Percentiles rank a stretch among this genome's conserved stretches.
Conservation (phyloP, 2,888 invertebrate genomes). For the Carterocephalus palaemon region DNA sequence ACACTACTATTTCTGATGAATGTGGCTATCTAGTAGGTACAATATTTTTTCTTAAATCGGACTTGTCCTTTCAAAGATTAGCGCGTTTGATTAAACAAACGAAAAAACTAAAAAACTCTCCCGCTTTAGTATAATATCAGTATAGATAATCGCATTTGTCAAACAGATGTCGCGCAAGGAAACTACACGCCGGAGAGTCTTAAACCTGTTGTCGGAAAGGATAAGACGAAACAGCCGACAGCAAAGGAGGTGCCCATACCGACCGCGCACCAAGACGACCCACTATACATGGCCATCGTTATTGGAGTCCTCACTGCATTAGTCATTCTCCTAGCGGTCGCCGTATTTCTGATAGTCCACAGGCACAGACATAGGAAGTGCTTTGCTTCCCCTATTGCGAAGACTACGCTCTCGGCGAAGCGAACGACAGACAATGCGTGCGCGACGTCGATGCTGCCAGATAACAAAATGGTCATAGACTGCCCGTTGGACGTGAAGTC, state of each 20-base stretch:
- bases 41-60: no score
- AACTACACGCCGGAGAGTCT: conserved; percentile 85
- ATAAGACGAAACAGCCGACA: conserved; percentile 66
- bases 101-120: no score
- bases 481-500: conserved; percentile 81
- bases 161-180: conserved; percentile 81
- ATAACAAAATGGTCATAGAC: conserved; percentile 76
- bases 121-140: no score
- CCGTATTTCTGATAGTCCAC: conserved; percentile 85
- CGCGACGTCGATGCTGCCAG: conserved; percentile 75
- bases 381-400: conserved; percentile 83
- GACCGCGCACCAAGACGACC: conserved; percentile 83
- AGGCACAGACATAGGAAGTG: conserved; percentile 85
- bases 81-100: no score
- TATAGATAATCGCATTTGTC: no score
- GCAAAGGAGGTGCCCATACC: conserved; percentile 82
- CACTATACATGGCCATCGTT: conserved; percentile 86
- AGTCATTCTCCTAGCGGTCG: conserved; percentile 84
- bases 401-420: conserved; percentile 61
- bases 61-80: no score
- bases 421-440: conserved; percentile 75
- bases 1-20: no score
- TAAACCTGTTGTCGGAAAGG: conserved; percentile 73
- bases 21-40: no score
- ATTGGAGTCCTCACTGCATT: conserved; percentile 87